Evolutionary conservation across 2,888 invertebrate genomes (phyloP).

Genomic region (Acrocyrtus sp.): DNA sequence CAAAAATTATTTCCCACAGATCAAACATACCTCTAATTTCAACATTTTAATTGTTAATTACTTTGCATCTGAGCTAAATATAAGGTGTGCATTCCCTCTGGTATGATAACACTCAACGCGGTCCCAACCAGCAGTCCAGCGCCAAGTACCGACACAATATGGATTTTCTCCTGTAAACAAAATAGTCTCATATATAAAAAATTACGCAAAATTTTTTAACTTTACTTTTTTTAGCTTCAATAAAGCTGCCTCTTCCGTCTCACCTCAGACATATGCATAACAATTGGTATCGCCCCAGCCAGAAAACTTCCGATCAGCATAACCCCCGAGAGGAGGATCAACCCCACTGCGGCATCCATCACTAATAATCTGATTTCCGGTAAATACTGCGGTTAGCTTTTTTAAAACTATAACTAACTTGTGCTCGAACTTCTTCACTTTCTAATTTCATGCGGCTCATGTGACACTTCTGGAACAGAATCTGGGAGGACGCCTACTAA

Average conservation of each 20-base stretch:
- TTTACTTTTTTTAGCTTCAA: no score
- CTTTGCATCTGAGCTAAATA: conserved; percentile 66
- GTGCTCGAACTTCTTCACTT: no score
- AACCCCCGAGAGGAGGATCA: conserved; percentile 85
- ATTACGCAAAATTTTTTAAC: no score
- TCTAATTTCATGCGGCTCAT: no score
- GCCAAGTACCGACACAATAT: conserved; percentile 93
- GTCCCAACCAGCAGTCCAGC: conserved; percentile 98
- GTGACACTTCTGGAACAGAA: no score
- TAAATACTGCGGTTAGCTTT: no score
- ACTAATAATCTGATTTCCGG: background rate
- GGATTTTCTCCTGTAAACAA: conserved; percentile 82
- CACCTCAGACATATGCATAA: conserved; percentile 95
- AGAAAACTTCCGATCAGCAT: conserved; percentile 97
- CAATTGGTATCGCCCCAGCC: conserved; percentile 93
- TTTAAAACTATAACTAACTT: no score
- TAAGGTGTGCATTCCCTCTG: conserved; percentile 94
- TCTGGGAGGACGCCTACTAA: no score
- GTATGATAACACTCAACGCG: conserved; percentile 96
- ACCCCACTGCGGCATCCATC: conserved; percentile 86
- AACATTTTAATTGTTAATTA: conserved; percentile 22
- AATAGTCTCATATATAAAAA: conserved; percentile 16
- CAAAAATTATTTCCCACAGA: no score
- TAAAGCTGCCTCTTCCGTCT: no score
- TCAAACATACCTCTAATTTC: no score